Evolutionary conservation across 2,113 vertebrate genomes (phyloP).

Genomic region (Talpa occidentalis): DNA sequence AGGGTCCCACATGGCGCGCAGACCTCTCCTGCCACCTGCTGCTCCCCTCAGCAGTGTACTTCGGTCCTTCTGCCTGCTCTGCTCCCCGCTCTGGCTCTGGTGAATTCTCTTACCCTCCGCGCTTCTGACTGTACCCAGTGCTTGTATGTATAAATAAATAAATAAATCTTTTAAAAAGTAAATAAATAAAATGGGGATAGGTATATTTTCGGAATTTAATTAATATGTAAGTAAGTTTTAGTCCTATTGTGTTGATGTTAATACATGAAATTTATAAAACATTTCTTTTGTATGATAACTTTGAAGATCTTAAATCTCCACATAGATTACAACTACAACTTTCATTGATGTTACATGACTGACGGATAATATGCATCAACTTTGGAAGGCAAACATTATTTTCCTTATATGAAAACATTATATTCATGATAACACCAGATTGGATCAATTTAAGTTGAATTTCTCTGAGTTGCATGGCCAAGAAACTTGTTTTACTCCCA

Average conservation of each 20-base stretch:
- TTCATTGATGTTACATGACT: not conserved
- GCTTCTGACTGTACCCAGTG: no score
- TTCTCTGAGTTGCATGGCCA: not conserved
- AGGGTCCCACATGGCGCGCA: no score
- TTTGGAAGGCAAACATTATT: not conserved
- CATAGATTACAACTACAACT: not conserved
- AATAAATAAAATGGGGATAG: no score
- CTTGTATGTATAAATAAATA: no score
- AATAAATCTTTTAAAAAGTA: no score
- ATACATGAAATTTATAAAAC: not conserved
- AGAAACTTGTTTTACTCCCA: not conserved
- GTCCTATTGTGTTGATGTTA: not conserved
- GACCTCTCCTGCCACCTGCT: no score
- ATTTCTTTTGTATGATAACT: not conserved
- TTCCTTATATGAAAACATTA: not conserved
- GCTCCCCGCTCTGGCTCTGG: no score
- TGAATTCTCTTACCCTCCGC: no score
- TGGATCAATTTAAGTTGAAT: not conserved
- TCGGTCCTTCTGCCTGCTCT: no score
- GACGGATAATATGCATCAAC: not conserved
- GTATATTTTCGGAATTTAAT: not conserved
- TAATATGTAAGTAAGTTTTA: not conserved
- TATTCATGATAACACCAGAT: not conserved
- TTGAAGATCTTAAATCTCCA: not conserved
- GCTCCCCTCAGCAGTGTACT: no score